Evolutionary conservation across 2,113 vertebrate genomes (phyloP).

Genomic region (Laticauda laticaudata): DNA sequence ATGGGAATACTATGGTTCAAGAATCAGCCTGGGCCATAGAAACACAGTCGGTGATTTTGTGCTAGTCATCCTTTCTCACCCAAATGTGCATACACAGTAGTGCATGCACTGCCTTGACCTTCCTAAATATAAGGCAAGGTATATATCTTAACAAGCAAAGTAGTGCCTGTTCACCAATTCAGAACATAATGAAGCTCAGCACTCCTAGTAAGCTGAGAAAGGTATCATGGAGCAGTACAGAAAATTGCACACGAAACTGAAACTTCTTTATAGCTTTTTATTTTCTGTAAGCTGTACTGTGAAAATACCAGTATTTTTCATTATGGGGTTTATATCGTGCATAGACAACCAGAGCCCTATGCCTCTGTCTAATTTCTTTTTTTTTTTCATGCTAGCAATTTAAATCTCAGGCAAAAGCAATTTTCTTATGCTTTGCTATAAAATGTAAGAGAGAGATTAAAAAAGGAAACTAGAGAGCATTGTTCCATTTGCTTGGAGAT

Average conservation of each 20-base stretch:
- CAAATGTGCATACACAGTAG: neutral
- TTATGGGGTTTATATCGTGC: neutral
- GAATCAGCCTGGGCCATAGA: neutral
- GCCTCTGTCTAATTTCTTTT: neutral
- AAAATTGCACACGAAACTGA: neutral
- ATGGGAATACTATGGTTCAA: neutral
- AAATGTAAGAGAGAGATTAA: neutral
- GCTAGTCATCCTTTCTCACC: neutral
- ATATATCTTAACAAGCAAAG: neutral
- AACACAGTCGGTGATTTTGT: neutral
- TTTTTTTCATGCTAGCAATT: neutral
- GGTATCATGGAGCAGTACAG: neutral
- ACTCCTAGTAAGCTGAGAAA: neutral
- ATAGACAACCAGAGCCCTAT: neutral
- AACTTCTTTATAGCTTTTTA: neutral
- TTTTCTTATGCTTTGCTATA: neutral
- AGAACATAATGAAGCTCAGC: neutral
- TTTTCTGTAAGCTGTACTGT: neutral
- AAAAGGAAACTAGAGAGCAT: neutral
- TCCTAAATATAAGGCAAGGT: neutral
- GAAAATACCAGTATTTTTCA: slow-evolving; percentile 5
- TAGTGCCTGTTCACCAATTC: neutral
- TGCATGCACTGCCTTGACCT: neutral
- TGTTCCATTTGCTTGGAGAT: neutral
- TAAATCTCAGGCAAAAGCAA: neutral